Evolutionary conservation across 2,797 vertebrate species (phyloP).

Genomic region (Scomberomorus guttatus): DNA sequence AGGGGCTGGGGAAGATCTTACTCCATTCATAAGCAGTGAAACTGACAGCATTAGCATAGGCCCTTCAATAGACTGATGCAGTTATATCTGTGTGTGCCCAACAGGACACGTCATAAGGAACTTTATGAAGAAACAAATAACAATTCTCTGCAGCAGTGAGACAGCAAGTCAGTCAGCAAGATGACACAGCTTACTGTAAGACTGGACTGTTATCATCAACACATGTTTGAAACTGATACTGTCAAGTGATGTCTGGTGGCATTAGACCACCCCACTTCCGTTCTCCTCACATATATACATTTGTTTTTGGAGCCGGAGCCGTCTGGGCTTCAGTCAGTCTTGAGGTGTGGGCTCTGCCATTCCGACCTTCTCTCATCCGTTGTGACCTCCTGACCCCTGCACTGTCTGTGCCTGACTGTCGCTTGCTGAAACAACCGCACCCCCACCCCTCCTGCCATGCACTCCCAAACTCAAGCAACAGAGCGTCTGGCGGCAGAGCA

Average conservation of each 20-base stretch:
- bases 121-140: background rate
- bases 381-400: slow-evolving; percentile 61
- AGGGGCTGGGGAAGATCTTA: background rate
- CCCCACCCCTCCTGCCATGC: background rate
- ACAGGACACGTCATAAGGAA: background rate
- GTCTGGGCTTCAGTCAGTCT: slow-evolving; percentile 59
- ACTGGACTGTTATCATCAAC: slow-evolving; percentile 32
- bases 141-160: background rate
- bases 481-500: slow-evolving; percentile 68
- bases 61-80: background rate
- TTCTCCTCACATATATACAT: slow-evolving; percentile 25
- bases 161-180: background rate
- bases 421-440: slow-evolving; percentile 4
- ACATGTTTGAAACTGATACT: slow-evolving; percentile 5
- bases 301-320: slow-evolving; percentile 71
- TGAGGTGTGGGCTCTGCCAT: slow-evolving; percentile 67
- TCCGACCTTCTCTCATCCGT: slow-evolving; percentile 45
- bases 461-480: slow-evolving; percentile 43
- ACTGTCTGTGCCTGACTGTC: slow-evolving; percentile 44
- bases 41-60: background rate
- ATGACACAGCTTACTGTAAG: background rate
- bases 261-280: slow-evolving; percentile 41
- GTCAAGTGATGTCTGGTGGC: background rate
- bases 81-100: background rate
- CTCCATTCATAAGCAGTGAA: background rate